Conservation (phyloP, 2,113 vertebrate species). For the Coreoperca whiteheadi region DNA sequence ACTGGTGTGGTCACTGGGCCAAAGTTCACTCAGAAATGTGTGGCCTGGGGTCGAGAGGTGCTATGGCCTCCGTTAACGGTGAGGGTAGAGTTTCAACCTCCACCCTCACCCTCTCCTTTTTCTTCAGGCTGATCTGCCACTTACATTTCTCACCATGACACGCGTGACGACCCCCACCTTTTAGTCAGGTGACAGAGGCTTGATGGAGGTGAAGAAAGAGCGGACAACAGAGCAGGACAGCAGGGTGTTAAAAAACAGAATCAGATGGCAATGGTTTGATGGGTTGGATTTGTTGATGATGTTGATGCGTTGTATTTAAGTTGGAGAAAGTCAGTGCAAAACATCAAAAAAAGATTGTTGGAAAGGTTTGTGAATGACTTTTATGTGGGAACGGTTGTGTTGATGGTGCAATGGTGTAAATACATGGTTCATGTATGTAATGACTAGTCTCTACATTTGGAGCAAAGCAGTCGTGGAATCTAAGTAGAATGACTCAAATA, state of each 20-base stretch:
- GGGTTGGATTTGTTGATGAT: neutral
- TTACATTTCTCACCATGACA: slow-evolving; percentile 79
- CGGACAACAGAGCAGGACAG: slow-evolving; percentile 40
- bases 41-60: slow-evolving; percentile 83
- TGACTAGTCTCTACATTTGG: slow-evolving; percentile 9
- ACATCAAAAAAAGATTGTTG: neutral
- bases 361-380: slow-evolving; percentile 11
- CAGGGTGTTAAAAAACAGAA: slow-evolving; percentile 36
- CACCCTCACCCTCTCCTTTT: slow-evolving; percentile 69
- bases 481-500: slow-evolving; percentile 1
- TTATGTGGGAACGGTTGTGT: slow-evolving; percentile 5
- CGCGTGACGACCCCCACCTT: slow-evolving; percentile 63
- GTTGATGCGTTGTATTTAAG: slow-evolving; percentile 6
- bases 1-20: slow-evolving; percentile 80
- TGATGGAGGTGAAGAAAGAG: slow-evolving; percentile 55
- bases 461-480: neutral
- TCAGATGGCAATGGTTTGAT: neutral
- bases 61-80: slow-evolving; percentile 81
- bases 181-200: slow-evolving; percentile 66
- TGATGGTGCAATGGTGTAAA: slow-evolving; percentile 22
- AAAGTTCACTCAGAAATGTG: slow-evolving; percentile 85
- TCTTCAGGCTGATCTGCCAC: slow-evolving; percentile 68
- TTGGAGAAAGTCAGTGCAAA: slow-evolving; percentile 12
- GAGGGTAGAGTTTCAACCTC: slow-evolving; percentile 81
- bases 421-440: slow-evolving; percentile 17